Evolutionary conservation across 2,797 vertebrate genomes (phyloP).

Genomic region (Pantherophis alleghaniensis): DNA sequence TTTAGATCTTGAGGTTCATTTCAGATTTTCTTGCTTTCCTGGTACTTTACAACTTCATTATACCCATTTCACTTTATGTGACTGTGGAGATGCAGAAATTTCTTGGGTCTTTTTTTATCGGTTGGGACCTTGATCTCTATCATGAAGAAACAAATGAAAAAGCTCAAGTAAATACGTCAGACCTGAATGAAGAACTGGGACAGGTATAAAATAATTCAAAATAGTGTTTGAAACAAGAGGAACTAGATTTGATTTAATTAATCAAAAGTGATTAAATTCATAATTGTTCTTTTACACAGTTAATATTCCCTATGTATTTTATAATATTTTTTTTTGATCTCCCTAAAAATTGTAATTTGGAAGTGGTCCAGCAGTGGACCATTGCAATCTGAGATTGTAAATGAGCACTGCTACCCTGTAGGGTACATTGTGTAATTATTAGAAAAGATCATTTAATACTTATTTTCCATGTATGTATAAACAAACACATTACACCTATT

Average conservation of each 20-base stretch:
- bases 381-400: neutral
- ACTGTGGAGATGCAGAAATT: conserved; percentile 99
- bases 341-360: neutral
- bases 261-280: neutral
- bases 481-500: neutral
- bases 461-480: neutral
- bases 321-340: neutral
- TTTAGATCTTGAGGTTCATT: conserved; percentile 93
- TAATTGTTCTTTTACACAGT: neutral
- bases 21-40: conserved; percentile 98
- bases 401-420: neutral
- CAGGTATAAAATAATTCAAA: conserved; percentile 77
- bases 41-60: conserved; percentile 99
- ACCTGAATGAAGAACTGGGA: conserved; percentile 96
- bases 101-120: conserved; percentile 96
- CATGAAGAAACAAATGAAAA: conserved; percentile 93
- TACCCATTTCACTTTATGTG: conserved; percentile 97
- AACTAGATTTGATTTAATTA: neutral
- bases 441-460: neutral
- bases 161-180: conserved; percentile 98
- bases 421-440: neutral
- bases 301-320: neutral
- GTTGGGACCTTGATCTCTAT: conserved; percentile 97
- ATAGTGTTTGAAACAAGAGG: neutral
- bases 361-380: neutral